phyloP scores from a whole-genome alignment of 2,113 vertebrate genomes.

The Thunnus thynnus region DNA sequence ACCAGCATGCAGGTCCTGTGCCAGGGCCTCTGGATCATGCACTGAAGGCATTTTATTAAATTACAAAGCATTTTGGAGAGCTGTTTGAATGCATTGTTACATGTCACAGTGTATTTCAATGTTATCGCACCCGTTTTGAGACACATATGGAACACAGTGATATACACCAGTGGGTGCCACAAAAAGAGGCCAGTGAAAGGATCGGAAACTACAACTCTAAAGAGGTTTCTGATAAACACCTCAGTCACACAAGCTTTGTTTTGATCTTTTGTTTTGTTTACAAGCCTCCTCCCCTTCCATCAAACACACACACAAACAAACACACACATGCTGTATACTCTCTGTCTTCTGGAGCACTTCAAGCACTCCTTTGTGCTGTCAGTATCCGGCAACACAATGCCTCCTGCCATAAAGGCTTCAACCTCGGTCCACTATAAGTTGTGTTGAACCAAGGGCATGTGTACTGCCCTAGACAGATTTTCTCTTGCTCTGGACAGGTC shows the following conservation, averaged over 20 bases:
- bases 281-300: slow-evolving; percentile 28
- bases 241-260: slow-evolving; percentile 44
- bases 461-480: background rate
- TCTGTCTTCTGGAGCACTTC: slow-evolving; percentile 28
- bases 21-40: background rate
- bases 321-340: background rate
- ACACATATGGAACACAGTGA: background rate
- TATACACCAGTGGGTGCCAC: slow-evolving; percentile 16
- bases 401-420: slow-evolving; percentile 51
- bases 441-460: background rate
- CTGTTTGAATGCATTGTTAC: slow-evolving; percentile 14
- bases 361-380: slow-evolving; percentile 62
- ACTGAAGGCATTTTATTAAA: background rate
- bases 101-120: background rate
- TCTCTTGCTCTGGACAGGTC: background rate
- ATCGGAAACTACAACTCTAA: slow-evolving; percentile 44
- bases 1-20: background rate
- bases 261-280: slow-evolving; percentile 66
- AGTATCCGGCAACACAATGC: slow-evolving; percentile 51
- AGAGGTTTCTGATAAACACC: slow-evolving; percentile 46
- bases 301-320: slow-evolving; percentile 9
- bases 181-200: slow-evolving; percentile 25
- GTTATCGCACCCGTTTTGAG: slow-evolving; percentile 31
- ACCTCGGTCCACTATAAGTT: background rate
- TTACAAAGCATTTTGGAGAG: slow-evolving; percentile 26